These are phyloP conservation scores for Eufriesea mexicana DNA, from an alignment of 1,140 invertebrate species.

Conservation along the genomic window DNA sequence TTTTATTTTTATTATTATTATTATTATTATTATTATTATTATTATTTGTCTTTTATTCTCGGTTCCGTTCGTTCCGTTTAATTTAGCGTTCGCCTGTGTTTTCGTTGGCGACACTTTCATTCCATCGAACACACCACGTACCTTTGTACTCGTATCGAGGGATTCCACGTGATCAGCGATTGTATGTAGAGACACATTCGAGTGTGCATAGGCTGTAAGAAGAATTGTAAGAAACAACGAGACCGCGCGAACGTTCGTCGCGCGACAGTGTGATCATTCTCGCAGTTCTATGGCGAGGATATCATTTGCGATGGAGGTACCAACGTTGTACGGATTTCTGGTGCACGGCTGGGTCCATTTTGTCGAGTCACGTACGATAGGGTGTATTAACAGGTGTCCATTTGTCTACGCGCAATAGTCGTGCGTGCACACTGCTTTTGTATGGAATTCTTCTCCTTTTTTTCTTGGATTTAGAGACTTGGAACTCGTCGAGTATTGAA, in stretches of 20 bases:
- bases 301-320: too few species aligned
- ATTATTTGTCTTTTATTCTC: background rate
- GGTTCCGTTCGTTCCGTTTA: constrained; percentile 3
- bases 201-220: constrained; percentile 35
- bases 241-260: background rate
- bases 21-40: too few species aligned
- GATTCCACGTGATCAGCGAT: constrained; percentile 17
- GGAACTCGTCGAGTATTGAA: too few species aligned
- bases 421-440: too few species aligned
- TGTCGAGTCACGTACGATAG: background rate
- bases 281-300: too few species aligned
- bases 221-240: constrained; percentile 19
- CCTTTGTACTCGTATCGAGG: constrained; percentile 37
- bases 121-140: constrained; percentile 41
- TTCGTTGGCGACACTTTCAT: constrained; percentile 35
- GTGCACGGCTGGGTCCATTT: background rate
- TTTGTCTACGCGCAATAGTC: too few species aligned
- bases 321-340: background rate
- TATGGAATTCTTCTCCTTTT: too few species aligned
- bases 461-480: too few species aligned
- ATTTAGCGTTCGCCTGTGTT: constrained; percentile 16
- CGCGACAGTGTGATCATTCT: background rate
- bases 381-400: too few species aligned
- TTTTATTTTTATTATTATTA: background rate
- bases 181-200: constrained; percentile 26